These are phyloP conservation scores for Styela plicata DNA, from an alignment of 23 tunicate genomes.

Conservation along the genomic window DNA sequence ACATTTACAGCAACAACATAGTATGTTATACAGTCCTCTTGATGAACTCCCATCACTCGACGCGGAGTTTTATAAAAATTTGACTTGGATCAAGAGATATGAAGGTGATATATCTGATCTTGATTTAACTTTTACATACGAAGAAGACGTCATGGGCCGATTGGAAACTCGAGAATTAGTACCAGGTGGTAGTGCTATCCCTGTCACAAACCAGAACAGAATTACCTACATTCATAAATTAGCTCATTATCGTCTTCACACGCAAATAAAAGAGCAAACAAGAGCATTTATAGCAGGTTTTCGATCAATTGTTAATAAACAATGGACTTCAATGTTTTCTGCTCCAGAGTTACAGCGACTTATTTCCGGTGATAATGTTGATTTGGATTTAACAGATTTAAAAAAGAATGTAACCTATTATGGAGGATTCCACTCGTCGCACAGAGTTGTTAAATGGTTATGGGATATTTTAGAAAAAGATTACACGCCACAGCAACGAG, in stretches of 20 bases:
- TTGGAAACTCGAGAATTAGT: slow-evolving; percentile 72
- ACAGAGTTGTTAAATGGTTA: slow-evolving; percentile 86
- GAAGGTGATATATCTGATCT: slow-evolving; percentile 92
- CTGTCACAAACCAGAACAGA: slow-evolving; percentile 94
- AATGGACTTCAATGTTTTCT: slow-evolving; percentile 96
- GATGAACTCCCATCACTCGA: slow-evolving; percentile 95
- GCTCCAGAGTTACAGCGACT: slow-evolving; percentile 94
- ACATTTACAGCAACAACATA: slow-evolving; percentile 56
- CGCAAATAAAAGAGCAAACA: slow-evolving; percentile 84
- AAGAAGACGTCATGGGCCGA: slow-evolving; percentile 89
- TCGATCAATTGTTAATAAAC: slow-evolving; percentile 52
- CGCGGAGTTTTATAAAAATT: slow-evolving; percentile 85
- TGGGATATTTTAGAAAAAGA: slow-evolving; percentile 95
- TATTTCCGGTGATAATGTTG: slow-evolving; percentile 93
- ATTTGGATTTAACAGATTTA: slow-evolving; percentile 76
- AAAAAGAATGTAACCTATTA: slow-evolving; percentile 54
- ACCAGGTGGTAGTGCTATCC: slow-evolving; percentile 77
- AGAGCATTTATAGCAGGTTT: slow-evolving; percentile 84
- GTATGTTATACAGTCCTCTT: slow-evolving; percentile 76
- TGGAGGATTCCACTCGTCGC: slow-evolving; percentile 90
- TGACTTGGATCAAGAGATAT: slow-evolving; percentile 93
- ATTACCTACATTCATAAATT: slow-evolving; percentile 93
- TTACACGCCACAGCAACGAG: slow-evolving; percentile 65
- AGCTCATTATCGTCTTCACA: slow-evolving; percentile 95
- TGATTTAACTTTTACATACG: slow-evolving; percentile 80